Conservation (phyloP, 1,140 invertebrate species). For the Bathynomus jamesi region DNA sequence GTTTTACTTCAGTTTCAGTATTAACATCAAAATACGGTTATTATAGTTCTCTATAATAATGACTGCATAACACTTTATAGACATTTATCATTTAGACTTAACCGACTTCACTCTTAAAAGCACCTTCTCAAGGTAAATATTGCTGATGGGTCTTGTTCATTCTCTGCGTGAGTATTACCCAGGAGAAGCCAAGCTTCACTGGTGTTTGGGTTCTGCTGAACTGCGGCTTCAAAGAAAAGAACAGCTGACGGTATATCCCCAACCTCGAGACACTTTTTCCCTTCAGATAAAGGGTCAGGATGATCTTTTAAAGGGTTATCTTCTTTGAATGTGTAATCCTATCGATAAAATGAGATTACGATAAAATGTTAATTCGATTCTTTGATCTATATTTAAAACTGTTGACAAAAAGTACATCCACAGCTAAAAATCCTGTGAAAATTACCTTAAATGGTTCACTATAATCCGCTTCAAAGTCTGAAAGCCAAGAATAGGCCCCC, state of each 20-base stretch:
- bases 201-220: constrained; percentile 71
- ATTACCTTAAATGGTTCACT: constrained; percentile 60
- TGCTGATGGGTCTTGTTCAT: constrained; percentile 59
- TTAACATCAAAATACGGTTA: no score
- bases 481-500: constrained; percentile 57
- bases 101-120: constrained; percentile 17
- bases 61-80: no score
- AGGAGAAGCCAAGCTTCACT: constrained; percentile 72
- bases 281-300: constrained; percentile 75
- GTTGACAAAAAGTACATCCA: no score
- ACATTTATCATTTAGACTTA: no score
- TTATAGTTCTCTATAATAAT: no score
- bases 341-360: constrained; percentile 38
- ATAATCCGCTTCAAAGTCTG: constrained; percentile 53
- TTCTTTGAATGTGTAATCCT: constrained; percentile 74
- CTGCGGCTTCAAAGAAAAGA: constrained; percentile 91
- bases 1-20: no score
- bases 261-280: constrained; percentile 66
- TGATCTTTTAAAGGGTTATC: constrained; percentile 78
- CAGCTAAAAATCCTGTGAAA: no score
- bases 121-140: constrained; percentile 46
- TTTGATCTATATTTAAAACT: no score
- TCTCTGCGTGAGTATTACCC: constrained; percentile 86
- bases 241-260: constrained; percentile 93
- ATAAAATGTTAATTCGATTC: no score